Evolutionary conservation across 2,113 vertebrate genomes (phyloP).

Genomic region (Eulemur rufifrons): DNA sequence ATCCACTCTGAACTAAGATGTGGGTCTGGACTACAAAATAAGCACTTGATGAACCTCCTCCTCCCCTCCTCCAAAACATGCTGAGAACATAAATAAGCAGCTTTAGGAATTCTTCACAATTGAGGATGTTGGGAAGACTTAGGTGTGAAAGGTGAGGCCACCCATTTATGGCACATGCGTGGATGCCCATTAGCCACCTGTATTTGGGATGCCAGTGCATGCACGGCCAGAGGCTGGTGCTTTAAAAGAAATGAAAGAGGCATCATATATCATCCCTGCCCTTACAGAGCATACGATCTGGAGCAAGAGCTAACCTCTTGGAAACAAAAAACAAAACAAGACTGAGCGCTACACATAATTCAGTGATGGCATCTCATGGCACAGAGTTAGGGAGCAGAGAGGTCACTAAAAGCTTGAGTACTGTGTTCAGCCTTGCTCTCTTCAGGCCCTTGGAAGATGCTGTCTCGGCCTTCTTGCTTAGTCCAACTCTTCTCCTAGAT

Average conservation of each 20-base stretch:
- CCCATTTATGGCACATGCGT: background rate
- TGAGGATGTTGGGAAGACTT: background rate
- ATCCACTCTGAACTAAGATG: slow-evolving; percentile 23
- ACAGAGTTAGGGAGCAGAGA: background rate
- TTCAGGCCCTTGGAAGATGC: background rate
- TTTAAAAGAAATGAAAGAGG: slow-evolving; percentile 5
- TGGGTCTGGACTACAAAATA: slow-evolving; percentile 40
- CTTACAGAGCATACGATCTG: background rate
- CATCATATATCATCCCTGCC: background rate
- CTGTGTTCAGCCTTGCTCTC: background rate
- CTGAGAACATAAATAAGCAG: background rate
- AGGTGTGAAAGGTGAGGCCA: background rate
- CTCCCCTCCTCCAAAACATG: background rate
- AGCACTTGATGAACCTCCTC: background rate
- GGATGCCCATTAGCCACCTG: background rate
- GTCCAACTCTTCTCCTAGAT: background rate
- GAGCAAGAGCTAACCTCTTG: background rate
- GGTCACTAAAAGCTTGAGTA: background rate
- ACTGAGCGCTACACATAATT: background rate
- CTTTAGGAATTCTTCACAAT: background rate
- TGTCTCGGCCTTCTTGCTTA: background rate
- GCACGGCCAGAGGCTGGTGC: background rate
- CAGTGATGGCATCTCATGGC: background rate
- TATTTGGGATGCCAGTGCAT: background rate
- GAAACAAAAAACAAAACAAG: slow-evolving; percentile 12